Percentiles rank a stretch among this genome's conserved stretches.
phyloP scores from a whole-genome alignment of 1,140 invertebrate species.

The Microplitis demolitor region DNA sequence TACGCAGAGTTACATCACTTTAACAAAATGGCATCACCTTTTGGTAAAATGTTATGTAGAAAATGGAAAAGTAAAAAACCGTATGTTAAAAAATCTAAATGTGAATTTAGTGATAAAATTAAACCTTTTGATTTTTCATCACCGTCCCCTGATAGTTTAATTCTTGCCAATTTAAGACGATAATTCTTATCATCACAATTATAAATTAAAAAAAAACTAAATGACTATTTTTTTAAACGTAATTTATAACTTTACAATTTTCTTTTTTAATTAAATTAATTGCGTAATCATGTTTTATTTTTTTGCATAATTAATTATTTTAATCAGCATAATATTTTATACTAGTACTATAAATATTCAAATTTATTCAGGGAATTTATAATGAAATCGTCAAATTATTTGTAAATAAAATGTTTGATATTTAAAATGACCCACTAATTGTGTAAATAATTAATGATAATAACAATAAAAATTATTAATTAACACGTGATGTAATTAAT shows the following conservation, averaged over 20 bases:
- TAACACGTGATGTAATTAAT: neutral
- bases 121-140: slow-evolving; percentile 65
- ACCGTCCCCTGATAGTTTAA: slow-evolving; percentile 67
- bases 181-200: slow-evolving; percentile 18
- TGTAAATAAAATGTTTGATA: no score
- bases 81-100: slow-evolving; percentile 21
- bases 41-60: slow-evolving; percentile 62
- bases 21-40: slow-evolving; percentile 49
- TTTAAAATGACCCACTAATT: neutral
- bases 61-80: slow-evolving; percentile 45
- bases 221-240: no score
- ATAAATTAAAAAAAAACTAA: neutral
- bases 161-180: slow-evolving; percentile 45
- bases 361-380: no score
- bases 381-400: no score
- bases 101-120: slow-evolving; percentile 30
- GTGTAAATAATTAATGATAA: slow-evolving; percentile 10
- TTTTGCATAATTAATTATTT: no score
- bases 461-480: neutral
- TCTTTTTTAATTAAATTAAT: no score
- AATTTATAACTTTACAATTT: no score
- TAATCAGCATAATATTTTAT: no score
- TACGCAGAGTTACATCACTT: slow-evolving; percentile 27
- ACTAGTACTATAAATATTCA: no score
- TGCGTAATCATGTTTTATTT: no score